Evolutionary conservation across 2,888 invertebrate species (phyloP), one percentile per base, ranked within the genome.

Genomic region (Colostygia pectinataria): DNA sequence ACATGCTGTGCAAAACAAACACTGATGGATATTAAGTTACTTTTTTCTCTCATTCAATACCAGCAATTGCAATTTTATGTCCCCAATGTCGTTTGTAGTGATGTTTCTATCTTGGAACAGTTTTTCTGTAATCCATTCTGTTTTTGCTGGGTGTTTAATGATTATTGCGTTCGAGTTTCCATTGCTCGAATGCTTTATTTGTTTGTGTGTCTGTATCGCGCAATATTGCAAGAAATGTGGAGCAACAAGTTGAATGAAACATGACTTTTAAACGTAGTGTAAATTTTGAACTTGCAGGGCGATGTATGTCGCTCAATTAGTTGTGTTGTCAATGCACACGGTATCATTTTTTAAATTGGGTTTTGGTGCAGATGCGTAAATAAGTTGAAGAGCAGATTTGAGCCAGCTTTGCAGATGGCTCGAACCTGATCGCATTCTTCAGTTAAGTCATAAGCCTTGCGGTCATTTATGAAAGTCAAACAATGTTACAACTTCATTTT

Each of bases 1-100:
- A 66, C 88, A 81, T 73, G 86, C 83, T 83, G 87, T 42, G 77
- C 65, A 63, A 66, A 63, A 71, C 68, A 67, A 63, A 66, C 62
- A 52, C 55, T 65, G 65, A 61, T 59, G 60, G 61, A 57, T 58
- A 57, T 60, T 68, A 65, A 61, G 29, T 52, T 65, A 13, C 28
- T 32, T 68, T 61, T 75, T 77, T 75, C 71, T 64, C 61, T 37
- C 67, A 66, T 74, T 77, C 67, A 76, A 76, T 78, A 71, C 59
- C 57, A 48, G 66, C 65, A 65, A 71, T 68, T 68, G 63, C 67
- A 61, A 73, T 74, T 73, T 75, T 65, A 71, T 70, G 70, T 69
- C 63, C 65, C 68, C 74, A 71, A 66, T 73, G 75, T 72, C 72
- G 74, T 76, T 73, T 70, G 68, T 66, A 57, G 63, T 79, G 77